A percentile compares a stretch with the other conserved stretches of the same genome.
Evolutionary conservation across 2,797 vertebrate genomes (phyloP).

Genomic region (Amazona ochrocephala): DNA sequence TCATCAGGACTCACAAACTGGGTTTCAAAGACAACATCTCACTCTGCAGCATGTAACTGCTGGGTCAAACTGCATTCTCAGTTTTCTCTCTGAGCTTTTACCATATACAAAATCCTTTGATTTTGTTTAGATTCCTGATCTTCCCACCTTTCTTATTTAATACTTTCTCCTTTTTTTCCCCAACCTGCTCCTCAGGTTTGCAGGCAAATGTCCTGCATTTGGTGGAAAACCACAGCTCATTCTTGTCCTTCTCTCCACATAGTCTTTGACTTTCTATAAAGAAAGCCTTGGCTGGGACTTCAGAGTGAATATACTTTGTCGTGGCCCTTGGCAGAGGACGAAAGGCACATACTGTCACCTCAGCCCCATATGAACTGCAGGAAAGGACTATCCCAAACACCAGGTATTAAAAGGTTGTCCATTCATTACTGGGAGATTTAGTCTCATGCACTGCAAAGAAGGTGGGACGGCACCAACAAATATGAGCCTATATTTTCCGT

Average conservation of each 20-base stretch:
- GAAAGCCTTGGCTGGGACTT: neutral
- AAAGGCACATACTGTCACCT: neutral
- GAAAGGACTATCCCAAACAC: neutral
- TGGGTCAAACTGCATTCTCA: neutral
- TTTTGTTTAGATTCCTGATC: neutral
- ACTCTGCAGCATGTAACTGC: neutral
- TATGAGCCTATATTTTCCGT: neutral
- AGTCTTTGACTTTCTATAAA: neutral
- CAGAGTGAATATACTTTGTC: neutral
- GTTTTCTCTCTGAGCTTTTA: neutral
- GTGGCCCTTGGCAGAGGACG: neutral
- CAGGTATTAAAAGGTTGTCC: neutral
- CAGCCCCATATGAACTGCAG: neutral
- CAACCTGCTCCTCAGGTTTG: neutral
- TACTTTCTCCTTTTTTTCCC: neutral
- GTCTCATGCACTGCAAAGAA: neutral
- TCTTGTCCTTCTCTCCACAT: neutral
- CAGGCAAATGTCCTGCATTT: neutral
- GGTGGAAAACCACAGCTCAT: neutral
- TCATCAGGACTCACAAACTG: neutral
- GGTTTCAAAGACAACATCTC: neutral
- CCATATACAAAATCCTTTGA: neutral
- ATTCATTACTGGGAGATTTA: neutral
- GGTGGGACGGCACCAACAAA: neutral
- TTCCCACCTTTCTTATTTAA: neutral